Evolutionary conservation across 1,140 invertebrate genomes (phyloP), one percentile per base, ranked within the genome.

Genomic region (Danaus plexippus): DNA sequence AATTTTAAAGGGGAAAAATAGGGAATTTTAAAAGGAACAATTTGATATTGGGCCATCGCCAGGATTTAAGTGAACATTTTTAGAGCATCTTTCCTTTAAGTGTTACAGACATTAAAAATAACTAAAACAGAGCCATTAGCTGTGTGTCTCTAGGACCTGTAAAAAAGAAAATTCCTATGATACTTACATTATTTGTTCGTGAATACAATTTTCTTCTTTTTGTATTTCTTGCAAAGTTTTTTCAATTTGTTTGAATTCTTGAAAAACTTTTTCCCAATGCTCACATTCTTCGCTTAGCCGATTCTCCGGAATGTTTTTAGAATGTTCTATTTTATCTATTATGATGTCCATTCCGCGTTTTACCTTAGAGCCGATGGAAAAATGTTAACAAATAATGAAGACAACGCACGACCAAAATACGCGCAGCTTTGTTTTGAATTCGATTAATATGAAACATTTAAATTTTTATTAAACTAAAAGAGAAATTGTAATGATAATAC

Each of bases 281-380:
- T 47, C 45, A 0, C 50, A 54, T 40, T 82, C 77, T 22, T 75
- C 66, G 11, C 64, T 57, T 0, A 80, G 43, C 9, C 63, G 60
- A 10, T 64, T 48, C 0, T 67, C 15, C 8, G 68, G 60, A 0
- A 58, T 41, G 9, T 71, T 59, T 43, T 74, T 69, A 3, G 55
- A 63, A 22, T 72, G 57, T 50, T 71, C 60, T 18, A 82, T 71
- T 52, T 74, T 77, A 7, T 68, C 56, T 52, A 70, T 73, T 15
- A 80, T 67, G 11, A 66, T 68, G 1, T 72, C 68, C 50, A 80
- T 71, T 43, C 63, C 59, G 3, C 64, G 59, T 57, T 57, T 49
- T 9, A 74, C 69, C 75, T 77, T 11, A 15, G 15, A 15, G 22
- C 2, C 1, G 22, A 32, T 6, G 22, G 22, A 43, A 43, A 11